Base-by-base conservation (phyloP, 1,140 invertebrate genomes). In the Wasmannia auropunctata region DNA sequence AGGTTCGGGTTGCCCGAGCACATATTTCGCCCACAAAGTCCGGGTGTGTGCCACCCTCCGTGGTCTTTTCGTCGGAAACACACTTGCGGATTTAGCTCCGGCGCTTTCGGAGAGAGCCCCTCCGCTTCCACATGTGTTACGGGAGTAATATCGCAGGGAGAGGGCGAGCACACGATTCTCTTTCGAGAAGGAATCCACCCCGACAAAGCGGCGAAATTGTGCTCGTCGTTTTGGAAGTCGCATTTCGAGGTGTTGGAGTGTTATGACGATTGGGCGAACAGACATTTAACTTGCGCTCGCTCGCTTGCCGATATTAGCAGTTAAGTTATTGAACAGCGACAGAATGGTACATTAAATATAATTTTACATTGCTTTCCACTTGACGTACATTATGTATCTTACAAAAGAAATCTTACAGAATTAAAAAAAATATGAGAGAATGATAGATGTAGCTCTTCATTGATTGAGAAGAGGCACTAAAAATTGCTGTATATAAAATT, bases 21-120 rank as follows among this genome's bases (percentile, higher is more conserved):
- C 51, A 51, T 63, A 80, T 60, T 80, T 86, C 62, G 63, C 37
- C 31, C 54, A 60, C 76, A 86, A 86, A 86, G 76, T 58, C 43
- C 49, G 79, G 19, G 43, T 67, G 40, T 56, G 40, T 2, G 40
- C 40, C 51, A 51, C 22, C 46, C 56, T 70, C 14, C 49, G 49
- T 34, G 62, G 63, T 56, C 58, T 79, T 63, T 72, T 72, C 79
- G n/a, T 22, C 49, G 40, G 51, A 62, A n/a, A 40, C 67, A 83
- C 67, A 65, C 67, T 86, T 60, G 77, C 58, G 43, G 25, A 86
- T 83, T 79, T 62, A 83, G 81, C 58, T 65, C 16, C 8, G 14
- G 19, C 49, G 40, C 46, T 65, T 56, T 62, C n/a, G n/a, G n/a
- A 34, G 31, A 49, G 60, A 16, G n/a, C 62, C 65, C 4, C 70